Conservation (phyloP, 2,797 vertebrate species). For the Ammospiza maritima region DNA sequence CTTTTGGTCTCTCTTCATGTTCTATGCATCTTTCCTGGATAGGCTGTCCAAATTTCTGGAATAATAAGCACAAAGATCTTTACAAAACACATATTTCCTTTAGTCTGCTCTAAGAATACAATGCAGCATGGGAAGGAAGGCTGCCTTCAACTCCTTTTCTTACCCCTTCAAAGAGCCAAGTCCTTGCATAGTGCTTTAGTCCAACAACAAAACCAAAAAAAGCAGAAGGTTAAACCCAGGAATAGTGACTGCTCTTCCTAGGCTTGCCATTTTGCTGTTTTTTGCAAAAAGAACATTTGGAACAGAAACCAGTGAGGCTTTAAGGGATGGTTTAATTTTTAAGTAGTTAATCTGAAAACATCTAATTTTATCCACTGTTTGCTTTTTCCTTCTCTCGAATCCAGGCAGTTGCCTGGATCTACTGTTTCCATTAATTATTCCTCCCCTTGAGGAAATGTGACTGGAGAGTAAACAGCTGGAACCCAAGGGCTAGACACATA, state of each 20-base stretch:
- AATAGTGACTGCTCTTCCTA: background rate
- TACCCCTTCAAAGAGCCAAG: background rate
- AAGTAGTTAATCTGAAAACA: background rate
- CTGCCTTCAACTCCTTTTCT: background rate
- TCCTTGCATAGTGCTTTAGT: background rate
- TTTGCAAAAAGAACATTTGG: background rate
- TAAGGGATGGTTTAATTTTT: background rate
- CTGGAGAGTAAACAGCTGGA: background rate
- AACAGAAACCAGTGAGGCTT: background rate
- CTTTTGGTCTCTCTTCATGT: conserved; percentile 91
- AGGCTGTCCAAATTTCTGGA: conserved; percentile 89
- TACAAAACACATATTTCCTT: accelerated
- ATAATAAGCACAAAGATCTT: background rate
- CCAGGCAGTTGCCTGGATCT: background rate
- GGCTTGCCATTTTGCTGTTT: background rate
- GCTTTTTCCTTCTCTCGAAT: background rate
- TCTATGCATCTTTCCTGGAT: conserved; percentile 91
- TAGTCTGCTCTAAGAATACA: background rate
- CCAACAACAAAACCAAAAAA: background rate
- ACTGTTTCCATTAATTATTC: background rate
- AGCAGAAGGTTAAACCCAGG: background rate
- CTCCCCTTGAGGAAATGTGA: background rate
- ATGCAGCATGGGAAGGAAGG: background rate
- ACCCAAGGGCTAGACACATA: background rate
- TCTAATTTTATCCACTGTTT: background rate